Percentiles rank a stretch among this genome's conserved stretches.
These are phyloP conservation scores for Neodon shergylaensis DNA, from an alignment of 2,113 vertebrate genomes.

Conservation along the genomic window DNA sequence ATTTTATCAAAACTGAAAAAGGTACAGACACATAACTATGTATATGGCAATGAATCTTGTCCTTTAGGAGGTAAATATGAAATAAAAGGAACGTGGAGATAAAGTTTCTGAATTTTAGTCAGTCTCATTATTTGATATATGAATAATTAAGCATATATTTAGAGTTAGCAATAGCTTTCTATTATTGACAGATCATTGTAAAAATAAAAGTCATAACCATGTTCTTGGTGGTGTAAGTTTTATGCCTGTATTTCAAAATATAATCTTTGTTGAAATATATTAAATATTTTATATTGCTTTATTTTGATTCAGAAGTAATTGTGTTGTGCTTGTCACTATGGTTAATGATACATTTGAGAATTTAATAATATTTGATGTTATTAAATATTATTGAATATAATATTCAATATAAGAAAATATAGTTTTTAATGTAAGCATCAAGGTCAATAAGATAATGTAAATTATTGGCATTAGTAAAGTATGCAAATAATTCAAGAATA, in stretches of 20 bases:
- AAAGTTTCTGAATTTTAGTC: background rate
- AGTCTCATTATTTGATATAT: background rate
- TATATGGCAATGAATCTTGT: background rate
- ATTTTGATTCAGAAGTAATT: background rate
- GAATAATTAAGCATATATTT: background rate
- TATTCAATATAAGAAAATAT: background rate
- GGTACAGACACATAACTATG: background rate
- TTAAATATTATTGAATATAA: background rate
- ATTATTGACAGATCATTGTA: background rate
- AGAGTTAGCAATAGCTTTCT: background rate
- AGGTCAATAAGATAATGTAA: background rate
- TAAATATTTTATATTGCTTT: slow-evolving; percentile 8
- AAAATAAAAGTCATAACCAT: background rate
- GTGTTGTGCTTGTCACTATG: background rate
- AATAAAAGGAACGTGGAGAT: background rate
- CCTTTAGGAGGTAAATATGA: background rate
- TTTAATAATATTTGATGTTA: background rate
- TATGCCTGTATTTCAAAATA: background rate
- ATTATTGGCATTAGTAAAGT: background rate
- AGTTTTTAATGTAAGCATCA: background rate
- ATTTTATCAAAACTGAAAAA: background rate
- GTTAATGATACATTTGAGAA: background rate
- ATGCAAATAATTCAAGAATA: background rate
- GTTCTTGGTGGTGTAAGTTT: background rate
- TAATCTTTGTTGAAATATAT: background rate